Conservation (phyloP, 1,140 invertebrate species). For the Calosoma granatense region DNA sequence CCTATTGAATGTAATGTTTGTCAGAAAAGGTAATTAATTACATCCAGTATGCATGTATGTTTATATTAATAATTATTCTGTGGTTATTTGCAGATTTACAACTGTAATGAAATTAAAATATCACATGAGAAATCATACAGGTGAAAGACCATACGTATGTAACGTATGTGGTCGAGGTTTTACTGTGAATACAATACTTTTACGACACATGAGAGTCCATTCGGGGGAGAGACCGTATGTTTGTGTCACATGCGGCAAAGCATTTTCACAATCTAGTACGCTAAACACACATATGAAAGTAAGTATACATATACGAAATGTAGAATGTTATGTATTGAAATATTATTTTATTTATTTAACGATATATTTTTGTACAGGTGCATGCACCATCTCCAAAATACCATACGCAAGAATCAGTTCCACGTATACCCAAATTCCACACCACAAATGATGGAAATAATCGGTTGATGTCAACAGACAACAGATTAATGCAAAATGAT, state of each 20-base stretch:
- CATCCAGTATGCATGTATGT: not conserved
- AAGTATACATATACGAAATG: not conserved
- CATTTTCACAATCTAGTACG: slow-evolving; percentile 34
- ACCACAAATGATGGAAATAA: slow-evolving; percentile 14
- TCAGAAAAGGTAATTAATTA: slow-evolving; percentile 27
- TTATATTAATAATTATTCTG: slow-evolving; percentile 10
- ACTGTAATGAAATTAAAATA: slow-evolving; percentile 40
- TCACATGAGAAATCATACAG: slow-evolving; percentile 50
- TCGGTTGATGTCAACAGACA: slow-evolving; percentile 15
- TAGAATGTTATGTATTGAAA: not conserved
- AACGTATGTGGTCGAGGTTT: slow-evolving; percentile 48
- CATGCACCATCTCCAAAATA: slow-evolving; percentile 25
- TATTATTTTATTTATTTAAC: too few relatives aligned
- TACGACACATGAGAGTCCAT: slow-evolving; percentile 37
- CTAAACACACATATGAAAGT: slow-evolving; percentile 34
- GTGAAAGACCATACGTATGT: slow-evolving; percentile 54
- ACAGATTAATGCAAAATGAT: slow-evolving; percentile 24
- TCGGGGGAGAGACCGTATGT: slow-evolving; percentile 48
- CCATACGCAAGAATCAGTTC: slow-evolving; percentile 21
- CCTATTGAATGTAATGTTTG: slow-evolving; percentile 33
- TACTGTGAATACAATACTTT: slow-evolving; percentile 38
- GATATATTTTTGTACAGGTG: slow-evolving; percentile 21
- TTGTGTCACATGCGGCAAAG: slow-evolving; percentile 44
- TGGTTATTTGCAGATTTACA: slow-evolving; percentile 27
- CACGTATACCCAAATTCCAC: slow-evolving; percentile 19